These are phyloP conservation scores for Phytoseiulus persimilis DNA, from an alignment of 2,888 invertebrate species.

Conservation along the genomic window DNA sequence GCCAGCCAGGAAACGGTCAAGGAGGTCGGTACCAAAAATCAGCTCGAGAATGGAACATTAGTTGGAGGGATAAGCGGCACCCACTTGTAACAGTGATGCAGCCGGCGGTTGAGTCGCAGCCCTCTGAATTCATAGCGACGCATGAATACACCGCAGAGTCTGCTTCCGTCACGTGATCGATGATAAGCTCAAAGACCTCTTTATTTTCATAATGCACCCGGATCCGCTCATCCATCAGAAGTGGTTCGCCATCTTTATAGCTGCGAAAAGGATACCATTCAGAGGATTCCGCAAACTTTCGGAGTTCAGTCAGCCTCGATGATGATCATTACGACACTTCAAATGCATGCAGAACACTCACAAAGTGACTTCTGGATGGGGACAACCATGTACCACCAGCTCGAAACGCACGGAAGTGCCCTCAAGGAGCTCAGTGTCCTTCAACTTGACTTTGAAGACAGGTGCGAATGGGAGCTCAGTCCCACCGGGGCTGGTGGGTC, in stretches of 20 bases:
- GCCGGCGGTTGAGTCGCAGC: conserved; percentile 67
- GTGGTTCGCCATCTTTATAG: conserved; percentile 69
- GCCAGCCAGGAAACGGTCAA: not conserved
- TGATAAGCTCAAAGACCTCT: conserved; percentile 78
- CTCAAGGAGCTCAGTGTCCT: conserved; percentile 76
- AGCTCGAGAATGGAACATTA: not conserved
- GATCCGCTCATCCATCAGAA: conserved; percentile 61
- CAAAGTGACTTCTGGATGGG: conserved; percentile 83
- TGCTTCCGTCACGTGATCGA: conserved; percentile 64
- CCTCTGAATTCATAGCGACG: conserved; percentile 70
- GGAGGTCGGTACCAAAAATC: not conserved
- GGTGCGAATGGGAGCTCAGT: conserved; percentile 57
- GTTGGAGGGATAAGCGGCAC: conserved; percentile 30
- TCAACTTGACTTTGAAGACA: conserved; percentile 71
- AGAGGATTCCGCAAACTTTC: too few relatives aligned
- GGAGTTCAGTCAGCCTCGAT: too few relatives aligned
- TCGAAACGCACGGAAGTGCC: conserved; percentile 78
- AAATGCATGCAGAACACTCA: conserved; percentile 60
- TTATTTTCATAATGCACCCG: conserved; percentile 66
- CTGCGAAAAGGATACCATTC: too few relatives aligned
- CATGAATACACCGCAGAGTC: conserved; percentile 81
- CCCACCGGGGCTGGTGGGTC: conserved; percentile 45
- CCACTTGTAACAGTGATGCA: conserved; percentile 66
- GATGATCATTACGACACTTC: too few relatives aligned
- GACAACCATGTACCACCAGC: conserved; percentile 76